Evolutionary conservation across 2,888 invertebrate genomes (phyloP), one percentile per base, ranked within the genome.

Genomic region (Elmis aenea): DNA sequence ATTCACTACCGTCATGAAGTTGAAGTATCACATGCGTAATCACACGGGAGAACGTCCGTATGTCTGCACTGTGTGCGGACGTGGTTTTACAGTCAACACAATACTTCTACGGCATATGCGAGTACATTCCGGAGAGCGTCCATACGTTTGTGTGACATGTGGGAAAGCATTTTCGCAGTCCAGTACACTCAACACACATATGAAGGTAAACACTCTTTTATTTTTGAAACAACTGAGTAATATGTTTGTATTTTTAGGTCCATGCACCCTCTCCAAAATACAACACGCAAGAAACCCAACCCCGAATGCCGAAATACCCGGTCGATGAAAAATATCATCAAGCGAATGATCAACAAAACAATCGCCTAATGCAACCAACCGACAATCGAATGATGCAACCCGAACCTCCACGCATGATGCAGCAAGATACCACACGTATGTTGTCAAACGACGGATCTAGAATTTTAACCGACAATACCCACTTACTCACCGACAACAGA

Each of bases 81-180:
- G 69, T 33, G 69, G 69, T n/a, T 69, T 69, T 42, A 69, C 68
- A 2, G 67, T 69, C 1, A 69, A 69, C 43, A 68, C 69, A 3
- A 69, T 69, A 33, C 48, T 69, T 13, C 45, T 68, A 33, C 54
- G 69, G 8, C 69, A 68, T 37, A 68, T 69, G 68, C 54, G 69
- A 5, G 69, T 69, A 2, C 69, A 69, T 55, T 68, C 68, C 2
- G 69, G 69, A 5, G 69, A 69, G 45, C 47, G 69, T 13, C 69
- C 69, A 0, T 69, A 68, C 36, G 69, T 69, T 21, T 69, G 69
- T 44, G 68, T 68, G 4, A 68, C 65, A 6, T 68, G 68, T 33
- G 68, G 68, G 3, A 68, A 67, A 47, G 69, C 69, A 0, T 69
- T 69, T 42, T 68, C 68, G 2, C 68, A 68, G 42, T 68, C 67